Base-by-base conservation (phyloP, 2,888 invertebrate genomes). In the Serripes groenlandicus region DNA sequence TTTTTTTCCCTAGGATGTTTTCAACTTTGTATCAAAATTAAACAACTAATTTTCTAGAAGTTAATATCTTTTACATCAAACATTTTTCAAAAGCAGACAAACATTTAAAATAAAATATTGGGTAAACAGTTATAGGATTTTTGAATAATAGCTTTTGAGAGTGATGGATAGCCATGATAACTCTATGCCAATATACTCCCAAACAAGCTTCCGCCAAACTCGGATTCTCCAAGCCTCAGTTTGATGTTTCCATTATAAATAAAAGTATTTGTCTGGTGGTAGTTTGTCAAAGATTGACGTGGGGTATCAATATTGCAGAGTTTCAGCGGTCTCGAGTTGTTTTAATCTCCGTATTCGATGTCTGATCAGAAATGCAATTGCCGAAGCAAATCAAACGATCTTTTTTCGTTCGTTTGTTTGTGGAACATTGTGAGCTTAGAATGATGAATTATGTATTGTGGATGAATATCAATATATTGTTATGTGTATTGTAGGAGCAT, bases 321-420 rank as follows among this genome's bases (percentile, higher is more conserved):
- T 64, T 70, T 73, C 70, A 75, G 76, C 79, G 75, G 78, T 75
- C 78, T 78, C 30, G 37, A 34, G 56, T 62, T 70, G 75, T 62
- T 85, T 85, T 81, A 85, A 85, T 85, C 85, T 78, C 62, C 21
- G 74, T 78, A 85, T 81, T 76, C 52, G 70, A 81, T 85, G 78
- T 85, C 81, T 68, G 60, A 78, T 75, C 81, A 78, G 78, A 81
- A 74, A 62, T 28, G 70, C 71, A 71, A 71, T 69, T 70, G 76
- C 32, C 42, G 58, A 70, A 76, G 62, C 52, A 52, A 71, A 77
- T 77, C 71, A 77, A 71, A 77, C 23, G 56, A 68, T 54, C 56
- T 75, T 58, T 56, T 68, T 66, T 15, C 35, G 34, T 37, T 62
- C 34, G 49, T 66, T 64, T 52, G 49, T 66, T 64, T 64, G 28